phyloP scores from a whole-genome alignment of 2,888 invertebrate genomes.

The Cyclophora albipunctata region DNA sequence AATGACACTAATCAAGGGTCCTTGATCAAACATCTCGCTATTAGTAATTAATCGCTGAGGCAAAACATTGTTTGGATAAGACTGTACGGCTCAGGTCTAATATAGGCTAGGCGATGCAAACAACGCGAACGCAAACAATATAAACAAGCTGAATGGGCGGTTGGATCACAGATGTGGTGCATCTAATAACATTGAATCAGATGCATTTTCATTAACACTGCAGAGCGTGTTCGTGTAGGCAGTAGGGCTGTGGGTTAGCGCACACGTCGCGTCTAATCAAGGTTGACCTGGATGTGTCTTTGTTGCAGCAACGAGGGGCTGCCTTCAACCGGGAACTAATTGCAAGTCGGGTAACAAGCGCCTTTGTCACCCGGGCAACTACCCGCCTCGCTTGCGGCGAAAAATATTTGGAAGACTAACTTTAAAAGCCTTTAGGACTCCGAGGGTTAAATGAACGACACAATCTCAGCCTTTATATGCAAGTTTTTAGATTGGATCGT shows the following conservation, averaged over 20 bases:
- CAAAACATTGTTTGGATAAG: too few relatives aligned
- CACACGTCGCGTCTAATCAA: constrained; percentile 42
- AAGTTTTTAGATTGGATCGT: too few relatives aligned
- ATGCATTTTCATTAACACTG: constrained; percentile 8
- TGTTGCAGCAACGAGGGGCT: constrained; percentile 36
- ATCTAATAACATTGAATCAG: constrained; percentile 1
- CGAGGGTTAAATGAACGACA: too few relatives aligned
- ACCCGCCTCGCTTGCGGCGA: constrained; percentile 5
- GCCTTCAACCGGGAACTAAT: constrained; percentile 34
- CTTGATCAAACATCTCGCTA: too few relatives aligned
- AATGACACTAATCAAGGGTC: too few relatives aligned
- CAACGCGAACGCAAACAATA: too few relatives aligned
- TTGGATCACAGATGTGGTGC: too few relatives aligned
- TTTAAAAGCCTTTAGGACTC: background rate
- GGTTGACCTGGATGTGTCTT: constrained; percentile 47
- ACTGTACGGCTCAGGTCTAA: too few relatives aligned
- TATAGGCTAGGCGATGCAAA: too few relatives aligned
- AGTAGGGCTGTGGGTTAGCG: constrained; percentile 4
- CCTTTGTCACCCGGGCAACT: constrained; percentile 22
- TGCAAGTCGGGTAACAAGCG: constrained; percentile 34
- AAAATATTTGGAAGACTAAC: constrained; percentile 2
- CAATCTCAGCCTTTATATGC: too few relatives aligned
- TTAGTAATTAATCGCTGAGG: too few relatives aligned
- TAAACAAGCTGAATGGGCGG: too few relatives aligned
- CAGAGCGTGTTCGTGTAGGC: background rate